Percentiles rank a stretch among this genome's conserved stretches.
Evolutionary conservation across 2,113 vertebrate species (phyloP).

Genomic region (Hucho hucho): DNA sequence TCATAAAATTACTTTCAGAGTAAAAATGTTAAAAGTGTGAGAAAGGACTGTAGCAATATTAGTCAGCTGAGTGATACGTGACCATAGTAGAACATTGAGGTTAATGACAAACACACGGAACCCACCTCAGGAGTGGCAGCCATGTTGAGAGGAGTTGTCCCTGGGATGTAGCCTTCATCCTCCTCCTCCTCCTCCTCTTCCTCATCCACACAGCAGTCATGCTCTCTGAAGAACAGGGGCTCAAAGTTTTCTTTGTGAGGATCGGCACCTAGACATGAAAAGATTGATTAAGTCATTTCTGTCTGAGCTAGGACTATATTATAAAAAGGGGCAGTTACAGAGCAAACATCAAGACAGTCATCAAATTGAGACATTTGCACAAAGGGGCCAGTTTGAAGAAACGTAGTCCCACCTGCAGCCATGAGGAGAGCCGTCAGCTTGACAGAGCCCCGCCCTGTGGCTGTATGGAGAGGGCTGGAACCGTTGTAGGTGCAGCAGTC

Average conservation of each 20-base stretch:
- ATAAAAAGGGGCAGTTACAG: background rate
- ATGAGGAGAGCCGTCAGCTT: constrained; percentile 88
- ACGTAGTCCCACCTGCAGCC: constrained; percentile 83
- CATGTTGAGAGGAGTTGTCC: constrained; percentile 87
- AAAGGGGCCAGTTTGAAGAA: background rate
- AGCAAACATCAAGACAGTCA: background rate
- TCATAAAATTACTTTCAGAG: too few relatives aligned
- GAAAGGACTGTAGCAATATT: too few relatives aligned
- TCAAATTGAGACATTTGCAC: background rate
- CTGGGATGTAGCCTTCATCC: constrained; percentile 87
- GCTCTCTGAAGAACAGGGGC: constrained; percentile 83
- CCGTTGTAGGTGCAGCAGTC: constrained; percentile 91
- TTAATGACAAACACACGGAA: background rate
- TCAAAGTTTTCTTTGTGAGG: constrained; percentile 88
- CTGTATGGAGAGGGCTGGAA: constrained; percentile 89
- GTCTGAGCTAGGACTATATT: background rate
- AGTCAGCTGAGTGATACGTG: too few relatives aligned
- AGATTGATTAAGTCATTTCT: too few relatives aligned
- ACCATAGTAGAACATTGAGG: too few relatives aligned
- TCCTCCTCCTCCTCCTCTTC: constrained; percentile 66
- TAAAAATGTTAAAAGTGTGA: too few relatives aligned
- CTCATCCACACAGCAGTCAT: constrained; percentile 35
- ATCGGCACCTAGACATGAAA: constrained; percentile 81
- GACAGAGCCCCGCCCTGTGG: constrained; percentile 84
- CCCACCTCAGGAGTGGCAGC: constrained; percentile 77